phyloP scores from a whole-genome alignment of 2,797 vertebrate genomes.

The Crenichthys baileyi region DNA sequence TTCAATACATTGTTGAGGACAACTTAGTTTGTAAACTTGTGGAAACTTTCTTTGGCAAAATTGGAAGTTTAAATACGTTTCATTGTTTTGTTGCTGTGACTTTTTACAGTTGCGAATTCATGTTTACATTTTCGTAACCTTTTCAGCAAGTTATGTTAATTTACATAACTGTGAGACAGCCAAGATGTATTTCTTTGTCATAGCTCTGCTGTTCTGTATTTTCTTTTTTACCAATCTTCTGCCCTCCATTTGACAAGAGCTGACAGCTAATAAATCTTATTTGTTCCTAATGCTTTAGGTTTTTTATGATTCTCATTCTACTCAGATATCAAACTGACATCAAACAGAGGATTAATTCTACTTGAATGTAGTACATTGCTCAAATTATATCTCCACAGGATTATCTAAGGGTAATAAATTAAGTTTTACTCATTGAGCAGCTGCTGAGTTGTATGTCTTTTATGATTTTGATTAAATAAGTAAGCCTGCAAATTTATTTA shows the following conservation, averaged over 20 bases:
- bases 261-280: constrained; percentile 36
- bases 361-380: background rate
- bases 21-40: background rate
- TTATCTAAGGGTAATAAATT: constrained; percentile 21
- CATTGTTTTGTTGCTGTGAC: background rate
- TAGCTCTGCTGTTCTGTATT: background rate
- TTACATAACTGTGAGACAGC: constrained; percentile 1
- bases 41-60: background rate
- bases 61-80: background rate
- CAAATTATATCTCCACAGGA: background rate
- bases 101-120: background rate
- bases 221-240: constrained; percentile 16
- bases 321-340: constrained; percentile 18
- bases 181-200: constrained; percentile 20
- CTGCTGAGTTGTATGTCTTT: constrained; percentile 41
- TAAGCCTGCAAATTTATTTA: constrained; percentile 46
- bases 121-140: background rate
- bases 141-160: background rate
- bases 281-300: constrained; percentile 11
- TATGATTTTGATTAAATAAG: constrained; percentile 40
- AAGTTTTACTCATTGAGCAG: constrained; percentile 34
- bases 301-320: constrained; percentile 5
- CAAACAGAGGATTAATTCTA: constrained; percentile 10
- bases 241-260: constrained; percentile 24
- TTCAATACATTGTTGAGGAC: too few relatives aligned